These are phyloP conservation scores for Crematogaster levior DNA, from an alignment of 2,888 invertebrate species.

Conservation along the genomic window DNA sequence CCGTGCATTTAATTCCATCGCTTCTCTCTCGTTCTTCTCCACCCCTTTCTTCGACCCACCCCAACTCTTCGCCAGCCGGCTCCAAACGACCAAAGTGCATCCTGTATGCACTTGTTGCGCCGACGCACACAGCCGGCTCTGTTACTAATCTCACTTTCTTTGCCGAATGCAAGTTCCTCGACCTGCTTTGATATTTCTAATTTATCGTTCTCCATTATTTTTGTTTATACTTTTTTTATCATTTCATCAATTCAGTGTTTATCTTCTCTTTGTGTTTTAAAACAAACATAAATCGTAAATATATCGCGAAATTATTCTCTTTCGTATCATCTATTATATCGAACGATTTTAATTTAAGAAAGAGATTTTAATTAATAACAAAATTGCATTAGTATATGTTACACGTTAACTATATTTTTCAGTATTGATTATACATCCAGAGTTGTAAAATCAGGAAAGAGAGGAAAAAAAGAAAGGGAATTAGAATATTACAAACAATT, in stretches of 20 bases:
- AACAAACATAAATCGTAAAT: not conserved
- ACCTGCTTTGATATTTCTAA: not conserved
- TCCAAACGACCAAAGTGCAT: constrained; percentile 68
- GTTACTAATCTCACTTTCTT: constrained; percentile 38
- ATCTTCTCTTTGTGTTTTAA: not conserved
- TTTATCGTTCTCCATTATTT: not conserved
- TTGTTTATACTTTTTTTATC: not conserved
- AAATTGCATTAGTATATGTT: not conserved
- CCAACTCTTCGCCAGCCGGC: constrained; percentile 43
- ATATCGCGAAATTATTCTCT: not conserved
- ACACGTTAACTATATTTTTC: not conserved
- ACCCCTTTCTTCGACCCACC: constrained; percentile 67
- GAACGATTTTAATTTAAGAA: not conserved
- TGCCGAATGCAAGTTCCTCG: not conserved
- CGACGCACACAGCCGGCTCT: constrained; percentile 68
- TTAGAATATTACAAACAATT: not conserved
- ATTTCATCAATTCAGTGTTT: not conserved
- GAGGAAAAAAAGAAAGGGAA: too few relatives aligned
- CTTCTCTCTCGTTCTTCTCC: constrained; percentile 66
- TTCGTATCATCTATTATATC: not conserved
- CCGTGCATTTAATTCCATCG: constrained; percentile 74
- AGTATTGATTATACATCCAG: not conserved
- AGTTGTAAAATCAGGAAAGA: not conserved
- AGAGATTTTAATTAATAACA: not conserved
- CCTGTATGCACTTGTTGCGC: constrained; percentile 83